A percentile compares a stretch with the other conserved stretches of the same genome.
Evolutionary conservation across 2,113 vertebrate genomes (phyloP).

Genomic region (Pholis gunnellus): DNA sequence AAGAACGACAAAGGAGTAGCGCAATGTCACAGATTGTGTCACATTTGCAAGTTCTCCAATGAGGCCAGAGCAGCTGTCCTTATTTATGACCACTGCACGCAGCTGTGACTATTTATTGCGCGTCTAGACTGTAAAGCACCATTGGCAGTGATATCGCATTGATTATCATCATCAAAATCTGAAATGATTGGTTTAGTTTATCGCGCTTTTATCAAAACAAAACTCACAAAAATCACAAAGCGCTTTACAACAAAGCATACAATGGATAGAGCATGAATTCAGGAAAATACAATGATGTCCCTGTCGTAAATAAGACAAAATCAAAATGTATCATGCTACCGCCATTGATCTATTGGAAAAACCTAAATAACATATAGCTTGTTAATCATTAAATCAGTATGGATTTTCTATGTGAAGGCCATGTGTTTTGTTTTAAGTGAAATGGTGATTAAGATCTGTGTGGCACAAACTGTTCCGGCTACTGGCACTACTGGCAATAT

Average conservation of each 20-base stretch:
- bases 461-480: constrained; percentile 3
- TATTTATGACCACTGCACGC: neutral
- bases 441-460: neutral
- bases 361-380: neutral
- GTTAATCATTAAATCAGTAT: neutral
- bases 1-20: neutral
- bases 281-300: neutral
- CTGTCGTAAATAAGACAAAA: neutral
- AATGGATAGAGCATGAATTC: neutral
- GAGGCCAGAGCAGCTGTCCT: neutral
- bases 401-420: neutral
- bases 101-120: neutral
- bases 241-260: neutral
- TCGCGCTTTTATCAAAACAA: neutral
- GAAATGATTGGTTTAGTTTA: neutral
- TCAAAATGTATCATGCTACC: neutral
- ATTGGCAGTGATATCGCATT: neutral
- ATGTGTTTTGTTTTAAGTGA: neutral
- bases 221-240: neutral
- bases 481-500: neutral
- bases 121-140: neutral
- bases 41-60: neutral
- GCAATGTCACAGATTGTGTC: neutral
- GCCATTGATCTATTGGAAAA: neutral
- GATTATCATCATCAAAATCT: neutral